Evolutionary conservation across 2,113 vertebrate genomes (phyloP).

Genomic region (Myotis brandtii): DNA sequence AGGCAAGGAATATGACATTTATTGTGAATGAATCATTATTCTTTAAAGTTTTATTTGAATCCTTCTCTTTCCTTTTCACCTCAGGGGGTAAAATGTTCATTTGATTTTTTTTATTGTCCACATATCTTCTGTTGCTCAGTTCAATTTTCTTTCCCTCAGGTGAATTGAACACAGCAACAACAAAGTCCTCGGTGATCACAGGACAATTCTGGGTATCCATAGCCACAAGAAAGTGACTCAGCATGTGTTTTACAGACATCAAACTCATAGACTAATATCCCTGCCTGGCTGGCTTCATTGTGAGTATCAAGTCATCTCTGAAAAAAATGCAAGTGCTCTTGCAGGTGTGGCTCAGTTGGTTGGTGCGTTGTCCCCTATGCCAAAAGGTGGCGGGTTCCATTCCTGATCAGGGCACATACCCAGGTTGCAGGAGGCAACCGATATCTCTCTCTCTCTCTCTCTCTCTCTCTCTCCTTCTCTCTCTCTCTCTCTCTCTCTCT

Average conservation of each 20-base stretch:
- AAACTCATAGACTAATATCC: neutral
- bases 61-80: constrained; percentile 44
- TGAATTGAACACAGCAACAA: constrained; percentile 17
- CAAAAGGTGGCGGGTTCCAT: neutral
- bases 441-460: neutral
- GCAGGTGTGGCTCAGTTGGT: neutral
- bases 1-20: neutral
- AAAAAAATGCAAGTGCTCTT: neutral
- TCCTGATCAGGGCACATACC: neutral
- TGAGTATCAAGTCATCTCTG: neutral
- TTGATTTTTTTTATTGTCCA: constrained; percentile 10
- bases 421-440: neutral
- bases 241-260: constrained; percentile 17
- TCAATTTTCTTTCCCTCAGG: constrained; percentile 57
- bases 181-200: neutral
- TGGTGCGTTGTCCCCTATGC: neutral
- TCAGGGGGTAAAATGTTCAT: constrained; percentile 3
- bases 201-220: neutral
- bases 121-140: constrained; percentile 28
- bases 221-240: neutral
- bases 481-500: neutral
- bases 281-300: neutral
- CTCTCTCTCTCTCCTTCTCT: no score
- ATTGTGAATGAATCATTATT: constrained; percentile 51
- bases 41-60: constrained; percentile 57